These are phyloP conservation scores for Euura saliciscinereae DNA, from an alignment of 1,140 invertebrate species.

Conservation along the genomic window DNA sequence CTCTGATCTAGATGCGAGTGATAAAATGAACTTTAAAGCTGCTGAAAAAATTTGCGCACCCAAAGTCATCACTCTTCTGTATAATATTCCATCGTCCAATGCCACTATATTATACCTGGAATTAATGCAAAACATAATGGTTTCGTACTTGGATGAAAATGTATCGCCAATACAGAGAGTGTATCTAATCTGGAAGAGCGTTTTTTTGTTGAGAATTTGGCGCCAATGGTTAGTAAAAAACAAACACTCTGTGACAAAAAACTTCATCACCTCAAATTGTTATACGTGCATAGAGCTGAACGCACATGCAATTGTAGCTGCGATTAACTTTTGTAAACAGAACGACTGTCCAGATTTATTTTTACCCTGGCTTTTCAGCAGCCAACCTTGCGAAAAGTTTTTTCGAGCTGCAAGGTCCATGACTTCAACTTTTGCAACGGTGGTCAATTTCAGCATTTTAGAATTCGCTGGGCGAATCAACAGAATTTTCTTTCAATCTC, in stretches of 20 bases:
- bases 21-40: too few relatives aligned
- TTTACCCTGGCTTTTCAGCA: background rate
- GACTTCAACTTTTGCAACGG: background rate
- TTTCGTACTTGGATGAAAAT: background rate
- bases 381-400: constrained; percentile 1
- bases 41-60: background rate
- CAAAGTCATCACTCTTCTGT: background rate
- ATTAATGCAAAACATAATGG: background rate
- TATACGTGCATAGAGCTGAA: background rate
- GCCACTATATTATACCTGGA: background rate
- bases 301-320: background rate
- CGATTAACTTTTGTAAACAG: background rate
- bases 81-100: background rate
- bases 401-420: background rate
- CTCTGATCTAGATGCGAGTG: background rate
- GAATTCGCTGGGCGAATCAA: background rate
- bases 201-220: background rate
- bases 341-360: background rate
- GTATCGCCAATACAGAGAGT: background rate
- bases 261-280: background rate
- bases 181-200: background rate
- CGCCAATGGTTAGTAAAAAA: background rate
- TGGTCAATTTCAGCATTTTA: background rate
- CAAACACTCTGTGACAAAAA: background rate
- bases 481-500: background rate